Conservation (phyloP, 2,113 vertebrate genomes). For the Carassius carassius region DNA sequence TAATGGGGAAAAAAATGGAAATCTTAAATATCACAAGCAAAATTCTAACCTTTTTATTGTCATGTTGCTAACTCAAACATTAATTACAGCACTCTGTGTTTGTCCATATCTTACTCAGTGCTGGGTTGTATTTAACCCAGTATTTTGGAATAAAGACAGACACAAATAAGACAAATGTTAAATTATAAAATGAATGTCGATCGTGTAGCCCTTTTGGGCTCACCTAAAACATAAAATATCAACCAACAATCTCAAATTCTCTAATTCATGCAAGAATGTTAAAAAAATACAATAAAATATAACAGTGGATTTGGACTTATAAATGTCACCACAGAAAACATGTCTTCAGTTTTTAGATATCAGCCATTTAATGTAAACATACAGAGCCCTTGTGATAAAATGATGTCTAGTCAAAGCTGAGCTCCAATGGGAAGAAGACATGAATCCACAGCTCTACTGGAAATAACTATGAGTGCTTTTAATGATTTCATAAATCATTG, state of each 20-base stretch:
- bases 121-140: too few relatives aligned
- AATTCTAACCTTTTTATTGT: neutral
- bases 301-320: neutral
- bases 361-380: neutral
- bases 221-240: neutral
- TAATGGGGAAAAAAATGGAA: too few relatives aligned
- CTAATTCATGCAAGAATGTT: neutral
- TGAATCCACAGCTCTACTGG: constrained; percentile 25
- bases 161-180: neutral
- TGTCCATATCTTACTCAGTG: too few relatives aligned
- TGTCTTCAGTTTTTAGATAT: neutral
- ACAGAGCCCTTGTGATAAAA: neutral
- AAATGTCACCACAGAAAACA: neutral
- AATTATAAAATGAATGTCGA: neutral
- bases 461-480: constrained; percentile 29
- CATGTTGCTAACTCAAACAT: too few relatives aligned
- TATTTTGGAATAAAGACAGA: neutral
- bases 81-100: too few relatives aligned
- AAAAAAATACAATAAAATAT: neutral
- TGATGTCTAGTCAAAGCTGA: constrained; percentile 14
- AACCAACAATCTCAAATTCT: neutral
- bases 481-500: constrained; percentile 51
- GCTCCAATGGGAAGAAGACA: constrained; percentile 4
- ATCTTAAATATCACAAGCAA: neutral
- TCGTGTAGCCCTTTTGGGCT: neutral